Evolutionary conservation across 2,888 invertebrate genomes (phyloP).

Genomic region (Eupithecia insigniata): DNA sequence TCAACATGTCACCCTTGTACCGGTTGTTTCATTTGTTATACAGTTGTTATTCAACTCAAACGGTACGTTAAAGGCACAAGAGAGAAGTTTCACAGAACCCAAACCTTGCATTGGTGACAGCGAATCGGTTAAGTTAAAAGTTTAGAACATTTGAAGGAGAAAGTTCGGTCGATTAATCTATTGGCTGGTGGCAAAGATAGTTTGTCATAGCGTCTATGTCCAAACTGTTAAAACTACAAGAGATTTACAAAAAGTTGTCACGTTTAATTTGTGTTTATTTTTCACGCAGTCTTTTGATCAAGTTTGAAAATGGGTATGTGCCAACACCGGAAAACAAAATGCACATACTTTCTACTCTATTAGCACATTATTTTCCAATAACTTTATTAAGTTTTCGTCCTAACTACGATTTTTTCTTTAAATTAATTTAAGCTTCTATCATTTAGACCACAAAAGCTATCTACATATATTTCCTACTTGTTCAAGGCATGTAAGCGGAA

Average conservation of each 20-base stretch:
- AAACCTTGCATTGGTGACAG: no score
- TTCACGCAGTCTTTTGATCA: slow-evolving; percentile 66
- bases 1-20: no score
- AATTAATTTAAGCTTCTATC: neutral
- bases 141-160: slow-evolving; percentile 97
- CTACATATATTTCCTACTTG: no score
- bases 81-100: no score
- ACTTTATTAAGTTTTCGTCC: neutral
- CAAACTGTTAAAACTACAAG: neutral
- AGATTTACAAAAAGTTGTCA: neutral
- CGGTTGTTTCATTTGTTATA: no score
- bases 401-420: neutral
- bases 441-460: no score
- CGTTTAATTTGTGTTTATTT: slow-evolving; percentile 29
- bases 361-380: neutral
- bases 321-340: neutral
- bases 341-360: neutral
- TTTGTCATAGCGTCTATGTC: no score
- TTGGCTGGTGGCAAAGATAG: slow-evolving; percentile 95
- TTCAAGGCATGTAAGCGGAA: no score
- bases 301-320: slow-evolving; percentile 58
- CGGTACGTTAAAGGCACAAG: no score
- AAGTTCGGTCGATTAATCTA: slow-evolving; percentile 93
- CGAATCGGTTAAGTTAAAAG: no score
- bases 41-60: no score